Conservation (phyloP, 2,888 invertebrate genomes). For the Trileptium ribeirensis region DNA sequence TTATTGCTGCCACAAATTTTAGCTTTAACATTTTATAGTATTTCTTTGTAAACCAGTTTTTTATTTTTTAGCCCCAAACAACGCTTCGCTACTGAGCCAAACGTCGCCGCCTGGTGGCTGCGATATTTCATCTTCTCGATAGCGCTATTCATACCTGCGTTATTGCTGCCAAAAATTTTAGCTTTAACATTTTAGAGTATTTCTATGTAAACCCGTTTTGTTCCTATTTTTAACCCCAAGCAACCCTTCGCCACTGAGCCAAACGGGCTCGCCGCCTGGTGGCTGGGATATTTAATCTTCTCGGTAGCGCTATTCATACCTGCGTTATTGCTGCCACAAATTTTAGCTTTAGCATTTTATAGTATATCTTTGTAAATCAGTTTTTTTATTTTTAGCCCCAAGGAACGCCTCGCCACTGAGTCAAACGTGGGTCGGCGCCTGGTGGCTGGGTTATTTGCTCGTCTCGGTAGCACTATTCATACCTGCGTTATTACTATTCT, state of each 20-base stretch:
- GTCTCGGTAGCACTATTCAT: slow-evolving; percentile 43
- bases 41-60: no score
- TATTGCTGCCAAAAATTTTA: no score
- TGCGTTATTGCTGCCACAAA: no score
- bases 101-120: slow-evolving; percentile 56
- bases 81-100: slow-evolving; percentile 51
- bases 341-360: no score
- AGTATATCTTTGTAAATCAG: no score
- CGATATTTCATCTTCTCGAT: slow-evolving; percentile 51
- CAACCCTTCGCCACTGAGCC: background rate
- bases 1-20: no score
- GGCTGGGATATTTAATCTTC: slow-evolving; percentile 23
- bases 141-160: slow-evolving; percentile 44
- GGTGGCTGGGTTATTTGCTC: slow-evolving; percentile 55
- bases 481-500: slow-evolving; percentile 50
- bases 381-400: slow-evolving; percentile 42
- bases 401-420: slow-evolving; percentile 49
- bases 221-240: background rate
- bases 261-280: background rate
- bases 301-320: slow-evolving; percentile 44
- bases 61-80: slow-evolving; percentile 46
- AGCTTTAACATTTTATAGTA: no score
- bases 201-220: no score
- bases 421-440: slow-evolving; percentile 55
- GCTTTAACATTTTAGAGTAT: no score